A percentile compares a stretch with the other conserved stretches of the same genome.
Evolutionary conservation across 2,888 invertebrate genomes (phyloP).

Genomic region (Tetragnatha montana): DNA sequence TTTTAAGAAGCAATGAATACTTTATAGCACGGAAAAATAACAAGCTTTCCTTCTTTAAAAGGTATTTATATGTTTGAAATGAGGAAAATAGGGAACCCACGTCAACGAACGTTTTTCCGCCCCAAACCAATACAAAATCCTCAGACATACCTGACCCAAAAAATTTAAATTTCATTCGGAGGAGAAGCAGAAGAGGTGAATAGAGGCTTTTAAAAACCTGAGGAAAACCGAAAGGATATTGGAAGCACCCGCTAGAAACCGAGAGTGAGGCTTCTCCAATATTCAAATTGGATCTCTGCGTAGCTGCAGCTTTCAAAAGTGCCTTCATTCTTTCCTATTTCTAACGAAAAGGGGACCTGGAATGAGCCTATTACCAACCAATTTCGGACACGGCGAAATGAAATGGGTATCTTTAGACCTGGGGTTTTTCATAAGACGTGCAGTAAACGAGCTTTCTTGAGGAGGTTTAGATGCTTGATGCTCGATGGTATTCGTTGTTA

Average conservation of each 20-base stretch:
- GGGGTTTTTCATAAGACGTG: neutral
- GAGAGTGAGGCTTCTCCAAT: neutral
- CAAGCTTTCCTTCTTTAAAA: no score
- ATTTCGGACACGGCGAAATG: neutral
- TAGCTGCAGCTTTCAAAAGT: neutral
- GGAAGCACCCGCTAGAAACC: neutral
- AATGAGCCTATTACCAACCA: neutral
- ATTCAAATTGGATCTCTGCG: neutral
- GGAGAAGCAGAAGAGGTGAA: neutral
- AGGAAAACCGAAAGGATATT: no score
- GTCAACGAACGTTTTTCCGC: no score
- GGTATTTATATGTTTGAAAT: no score
- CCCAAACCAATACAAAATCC: neutral
- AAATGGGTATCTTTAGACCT: neutral
- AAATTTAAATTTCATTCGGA: neutral
- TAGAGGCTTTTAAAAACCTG: no score
- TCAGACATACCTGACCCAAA: neutral
- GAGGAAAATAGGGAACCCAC: no score
- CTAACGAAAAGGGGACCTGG: neutral
- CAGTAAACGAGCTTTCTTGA: neutral
- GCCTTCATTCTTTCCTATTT: neutral
- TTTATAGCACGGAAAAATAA: no score
- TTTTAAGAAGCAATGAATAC: no score
- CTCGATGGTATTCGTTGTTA: no score
- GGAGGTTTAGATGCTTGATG: neutral